Base-by-base conservation (phyloP, 2,113 vertebrate species). In the Notothenia rossii region DNA sequence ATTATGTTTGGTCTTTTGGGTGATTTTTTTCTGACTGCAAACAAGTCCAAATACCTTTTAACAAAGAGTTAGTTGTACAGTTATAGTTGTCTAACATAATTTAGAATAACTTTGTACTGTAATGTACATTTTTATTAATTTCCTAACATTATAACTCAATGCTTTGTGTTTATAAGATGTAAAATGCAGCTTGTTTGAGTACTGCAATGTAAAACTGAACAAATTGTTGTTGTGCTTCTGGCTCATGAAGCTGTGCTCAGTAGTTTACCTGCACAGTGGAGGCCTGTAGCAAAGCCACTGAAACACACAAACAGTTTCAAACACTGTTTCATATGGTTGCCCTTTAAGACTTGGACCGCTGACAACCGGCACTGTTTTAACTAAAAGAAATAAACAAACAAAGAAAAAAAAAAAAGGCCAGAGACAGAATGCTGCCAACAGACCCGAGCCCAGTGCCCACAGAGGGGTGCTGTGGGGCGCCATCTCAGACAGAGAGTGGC, bases 331-430 rank as follows among this genome's bases (percentile, higher is more conserved):
- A 84, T 82, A 75, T 86, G 68, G 94, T 95, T 85, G 53, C 81
- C 64, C 94, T 93, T 95, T 82, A 88, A 86, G 54, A 75, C 17
- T 94, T 96, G 93, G 94, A 96, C 94, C 90, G 92, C 85, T 93
- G 94, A 81, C 91, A 94, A 92, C 92, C 91, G 87, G 93, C 86
- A 89, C 88, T 77, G n/a, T 86, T 95, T 95, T 90, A 86, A 76
- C 81, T 82, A 5, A 60, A 78, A 74, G 25, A 81, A 63, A 84
- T 20, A 72, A 85, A 84, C 76, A 78, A 40, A 72, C 67, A 84
- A 67, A 75, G 61, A 60, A 50, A 74, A 55, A 60, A 50, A 74
- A 55, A 55, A 81, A 64, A 59, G 91, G 85, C 87, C 77, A 49
- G 63, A 77, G 75, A 48, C 40, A 36, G 66, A 70, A 64, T 77